These are phyloP conservation scores for Pogonophryne albipinna DNA, from an alignment of 2,797 vertebrate species.

Conservation along the genomic window DNA sequence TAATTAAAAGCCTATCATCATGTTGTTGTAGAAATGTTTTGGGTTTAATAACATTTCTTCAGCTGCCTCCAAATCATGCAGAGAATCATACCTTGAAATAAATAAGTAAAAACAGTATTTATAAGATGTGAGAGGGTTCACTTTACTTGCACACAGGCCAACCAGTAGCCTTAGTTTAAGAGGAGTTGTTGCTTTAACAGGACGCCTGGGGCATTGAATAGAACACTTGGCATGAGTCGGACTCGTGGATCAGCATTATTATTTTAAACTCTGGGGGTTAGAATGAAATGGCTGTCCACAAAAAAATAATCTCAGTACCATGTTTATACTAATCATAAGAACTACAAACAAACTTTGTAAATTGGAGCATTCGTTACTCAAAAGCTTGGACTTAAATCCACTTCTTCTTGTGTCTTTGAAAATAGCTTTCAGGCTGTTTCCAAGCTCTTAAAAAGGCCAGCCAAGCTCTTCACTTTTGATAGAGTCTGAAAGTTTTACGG, in stretches of 20 bases:
- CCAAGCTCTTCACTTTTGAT: slow-evolving; percentile 58
- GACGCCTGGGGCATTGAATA: slow-evolving; percentile 8
- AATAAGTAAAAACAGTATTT: slow-evolving; percentile 26
- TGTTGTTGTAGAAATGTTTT: not conserved
- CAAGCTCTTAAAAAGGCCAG: slow-evolving; percentile 44
- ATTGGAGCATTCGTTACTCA: not conserved
- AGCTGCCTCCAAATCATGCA: slow-evolving; percentile 7
- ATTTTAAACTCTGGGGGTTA: slow-evolving; percentile 7
- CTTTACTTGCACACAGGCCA: slow-evolving; percentile 26
- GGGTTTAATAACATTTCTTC: not conserved
- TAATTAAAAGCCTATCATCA: slow-evolving; percentile 15
- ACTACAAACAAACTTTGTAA: slow-evolving; percentile 8
- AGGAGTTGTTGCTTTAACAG: slow-evolving; percentile 33
- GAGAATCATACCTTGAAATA: slow-evolving; percentile 36
- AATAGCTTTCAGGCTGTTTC: slow-evolving; percentile 25
- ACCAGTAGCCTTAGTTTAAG: slow-evolving; percentile 22
- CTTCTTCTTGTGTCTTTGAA: slow-evolving; percentile 29
- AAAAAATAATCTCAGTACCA: not conserved
- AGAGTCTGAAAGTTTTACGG: slow-evolving; percentile 48
- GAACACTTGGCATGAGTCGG: slow-evolving; percentile 17
- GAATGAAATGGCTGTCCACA: slow-evolving; percentile 10
- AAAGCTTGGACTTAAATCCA: slow-evolving; percentile 23
- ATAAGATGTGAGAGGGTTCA: slow-evolving; percentile 9
- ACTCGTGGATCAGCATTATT: not conserved
- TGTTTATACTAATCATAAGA: slow-evolving; percentile 15